Base-by-base conservation (phyloP, 92 coral and sea anemone genomes). In the Virgularia gustaviana region DNA sequence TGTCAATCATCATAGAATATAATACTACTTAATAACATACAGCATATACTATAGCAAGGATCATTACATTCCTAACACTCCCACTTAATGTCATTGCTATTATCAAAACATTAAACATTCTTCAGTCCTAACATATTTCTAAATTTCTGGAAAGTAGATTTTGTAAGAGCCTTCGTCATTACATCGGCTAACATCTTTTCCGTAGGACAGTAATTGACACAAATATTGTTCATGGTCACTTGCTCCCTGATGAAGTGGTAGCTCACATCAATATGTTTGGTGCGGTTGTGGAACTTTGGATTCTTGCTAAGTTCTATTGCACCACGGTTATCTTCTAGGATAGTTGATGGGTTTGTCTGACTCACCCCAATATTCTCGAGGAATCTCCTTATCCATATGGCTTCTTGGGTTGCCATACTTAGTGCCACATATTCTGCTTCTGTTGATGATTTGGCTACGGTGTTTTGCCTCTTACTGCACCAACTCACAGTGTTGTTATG, bases 111-210 rank as follows among this genome's bases (percentile, higher is more conserved):
- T 27, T 55, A 51, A 13, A 51, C 27, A 27, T 51, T 9, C 27
- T 15, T 55, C n/a, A 55, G 35, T 5, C 35, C 1, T 55, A 55
- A 55, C 16, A 27, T 33, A 9, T 27, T 38, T 49, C 77, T 72
- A 18, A 72, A 72, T 27, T 56, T 72, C 30, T 72, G 49, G 15
- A 72, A 72, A 22, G 77, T 31, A 12, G 33, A 47, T 37, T 53
- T 72, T 37, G 77, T 63, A 22, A 72, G 61, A 30, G 32, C 66
- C 39, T 72, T 72, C 0, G 66, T 72, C 31, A 54, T 19, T 22
- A 72, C 42, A 45, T 72, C 66, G 34, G 76, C 76, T 9, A 72
- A 15, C 66, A 72, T 72, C 25, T 72, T 10, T 32, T 72, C 77
- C 10, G 77, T 72, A 35, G 9, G 43, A 34, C 66, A 55, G 55